Conservation (phyloP, 1,140 invertebrate species). For the Pogonognathellus flavescens region DNA sequence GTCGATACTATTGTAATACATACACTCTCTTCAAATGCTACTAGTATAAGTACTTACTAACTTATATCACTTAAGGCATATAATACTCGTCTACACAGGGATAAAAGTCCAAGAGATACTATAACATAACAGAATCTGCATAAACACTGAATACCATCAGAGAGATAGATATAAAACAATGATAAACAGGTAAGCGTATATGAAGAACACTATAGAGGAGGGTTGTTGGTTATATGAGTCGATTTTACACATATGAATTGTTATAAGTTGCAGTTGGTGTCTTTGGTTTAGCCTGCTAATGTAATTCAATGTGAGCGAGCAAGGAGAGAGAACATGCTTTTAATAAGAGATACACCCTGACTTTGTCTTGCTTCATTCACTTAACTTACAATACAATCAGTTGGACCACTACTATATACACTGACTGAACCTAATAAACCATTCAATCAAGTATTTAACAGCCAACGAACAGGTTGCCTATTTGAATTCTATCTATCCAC, state of each 20-base stretch:
- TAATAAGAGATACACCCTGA: conserved; percentile 44
- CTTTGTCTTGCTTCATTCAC: conserved; percentile 21
- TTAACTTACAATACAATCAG: conserved; percentile 16
- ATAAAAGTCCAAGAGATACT: too few relatives aligned
- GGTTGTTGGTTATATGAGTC: background rate
- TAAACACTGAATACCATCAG: conserved; percentile 37
- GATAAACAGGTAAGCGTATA: conserved; percentile 4
- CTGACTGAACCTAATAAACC: conserved; percentile 46
- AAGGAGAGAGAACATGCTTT: conserved; percentile 49
- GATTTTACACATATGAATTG: background rate
- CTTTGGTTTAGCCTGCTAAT: conserved; percentile 7
- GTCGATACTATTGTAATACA: too few relatives aligned
- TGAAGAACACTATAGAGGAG: too few relatives aligned
- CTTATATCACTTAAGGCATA: too few relatives aligned
- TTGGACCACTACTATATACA: background rate
- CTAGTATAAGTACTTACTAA: too few relatives aligned
- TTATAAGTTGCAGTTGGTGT: background rate
- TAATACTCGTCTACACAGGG: background rate
- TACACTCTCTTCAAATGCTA: too few relatives aligned
- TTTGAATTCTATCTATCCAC: conserved; percentile 10
- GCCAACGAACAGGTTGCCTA: conserved; percentile 37
- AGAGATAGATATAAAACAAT: conserved; percentile 32
- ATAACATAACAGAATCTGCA: conserved; percentile 10
- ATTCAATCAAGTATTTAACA: conserved; percentile 47
- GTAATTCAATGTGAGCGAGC: conserved; percentile 33